Evolutionary conservation across 2,113 vertebrate genomes (phyloP).

Genomic region (Motacilla alba): DNA sequence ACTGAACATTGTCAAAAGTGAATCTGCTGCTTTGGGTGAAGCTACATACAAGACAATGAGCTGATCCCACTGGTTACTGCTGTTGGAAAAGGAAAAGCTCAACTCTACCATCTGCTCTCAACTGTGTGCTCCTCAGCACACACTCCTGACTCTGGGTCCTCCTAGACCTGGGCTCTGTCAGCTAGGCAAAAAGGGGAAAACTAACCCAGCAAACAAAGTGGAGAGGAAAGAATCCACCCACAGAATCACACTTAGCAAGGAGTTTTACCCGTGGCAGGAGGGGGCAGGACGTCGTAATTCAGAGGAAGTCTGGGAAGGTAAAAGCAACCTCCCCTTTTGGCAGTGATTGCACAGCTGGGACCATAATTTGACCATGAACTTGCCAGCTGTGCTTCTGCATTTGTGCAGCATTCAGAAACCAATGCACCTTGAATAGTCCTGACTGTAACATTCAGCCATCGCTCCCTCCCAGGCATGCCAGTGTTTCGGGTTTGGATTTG

Average conservation of each 20-base stretch:
- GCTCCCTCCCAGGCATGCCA: not conserved
- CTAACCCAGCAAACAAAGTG: not conserved
- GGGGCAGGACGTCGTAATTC: not conserved
- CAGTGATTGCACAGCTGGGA: not conserved
- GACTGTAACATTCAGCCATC: conserved; percentile 21
- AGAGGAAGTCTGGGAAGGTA: not conserved
- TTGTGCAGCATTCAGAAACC: conserved; percentile 47
- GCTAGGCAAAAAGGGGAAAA: not conserved
- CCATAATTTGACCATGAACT: conserved; percentile 29
- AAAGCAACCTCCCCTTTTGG: not conserved
- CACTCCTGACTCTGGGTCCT: not conserved
- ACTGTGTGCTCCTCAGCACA: not conserved
- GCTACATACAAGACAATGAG: not conserved
- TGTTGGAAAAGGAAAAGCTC: not conserved
- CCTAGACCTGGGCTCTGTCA: not conserved
- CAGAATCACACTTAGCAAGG: not conserved
- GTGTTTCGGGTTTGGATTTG: not conserved
- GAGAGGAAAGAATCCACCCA: not conserved
- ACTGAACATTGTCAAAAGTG: conserved; percentile 37
- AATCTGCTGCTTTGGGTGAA: conserved; percentile 38
- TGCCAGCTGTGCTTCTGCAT: conserved; percentile 37
- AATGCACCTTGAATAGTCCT: conserved; percentile 32
- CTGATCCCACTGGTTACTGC: not conserved
- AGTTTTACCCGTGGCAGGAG: not conserved
- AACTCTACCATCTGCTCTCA: not conserved